Evolutionary conservation across 2,797 vertebrate species (phyloP).

Genomic region (Xiphorhynchus erythropygius): DNA sequence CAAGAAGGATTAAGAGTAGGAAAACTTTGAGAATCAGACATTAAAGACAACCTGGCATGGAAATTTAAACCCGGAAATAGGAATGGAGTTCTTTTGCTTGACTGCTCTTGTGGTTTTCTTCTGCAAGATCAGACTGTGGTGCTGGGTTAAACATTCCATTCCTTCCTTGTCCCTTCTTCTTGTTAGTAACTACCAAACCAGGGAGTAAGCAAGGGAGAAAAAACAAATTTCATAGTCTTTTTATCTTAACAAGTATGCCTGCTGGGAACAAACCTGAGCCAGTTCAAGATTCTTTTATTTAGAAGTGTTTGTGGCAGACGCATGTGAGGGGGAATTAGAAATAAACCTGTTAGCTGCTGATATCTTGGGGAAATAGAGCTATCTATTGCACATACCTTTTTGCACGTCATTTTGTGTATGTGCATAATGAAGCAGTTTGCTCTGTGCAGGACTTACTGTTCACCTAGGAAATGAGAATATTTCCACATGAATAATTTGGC

Average conservation of each 20-base stretch:
- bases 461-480: slow-evolving; percentile 10
- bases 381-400: neutral
- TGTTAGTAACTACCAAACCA: neutral
- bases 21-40: slow-evolving; percentile 48
- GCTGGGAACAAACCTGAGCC: slow-evolving; percentile 65
- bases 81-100: neutral
- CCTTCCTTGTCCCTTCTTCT: slow-evolving; percentile 12
- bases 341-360: slow-evolving; percentile 29
- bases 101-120: slow-evolving; percentile 18
- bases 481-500: slow-evolving; percentile 20
- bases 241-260: slow-evolving; percentile 74
- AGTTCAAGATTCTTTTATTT: slow-evolving; percentile 67
- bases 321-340: slow-evolving; percentile 53
- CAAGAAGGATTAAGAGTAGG: slow-evolving; percentile 59
- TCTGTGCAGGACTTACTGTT: neutral
- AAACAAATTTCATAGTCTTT: slow-evolving; percentile 20
- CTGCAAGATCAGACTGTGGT: neutral
- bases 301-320: slow-evolving; percentile 36
- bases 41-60: slow-evolving; percentile 31
- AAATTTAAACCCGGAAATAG: neutral
- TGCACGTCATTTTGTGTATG: neutral
- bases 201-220: neutral
- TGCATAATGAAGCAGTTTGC: slow-evolving; percentile 2
- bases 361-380: slow-evolving; percentile 37
- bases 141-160: slow-evolving; percentile 26